Conservation (phyloP, 2,888 invertebrate genomes). For the Hypercompe scribonia region DNA sequence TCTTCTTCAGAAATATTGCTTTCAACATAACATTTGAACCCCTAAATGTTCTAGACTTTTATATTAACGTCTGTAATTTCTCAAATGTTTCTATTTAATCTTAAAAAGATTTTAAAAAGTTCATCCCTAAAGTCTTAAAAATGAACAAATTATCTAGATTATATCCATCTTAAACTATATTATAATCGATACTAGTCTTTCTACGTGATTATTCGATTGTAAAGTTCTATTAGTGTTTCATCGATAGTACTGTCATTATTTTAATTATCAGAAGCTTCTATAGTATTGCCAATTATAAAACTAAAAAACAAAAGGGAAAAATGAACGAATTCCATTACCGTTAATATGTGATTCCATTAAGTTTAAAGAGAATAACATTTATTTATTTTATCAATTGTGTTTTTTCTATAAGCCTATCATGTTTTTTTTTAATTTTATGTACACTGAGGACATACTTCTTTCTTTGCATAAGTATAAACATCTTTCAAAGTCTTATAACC, state of each 20-base stretch:
- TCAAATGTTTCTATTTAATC: background rate
- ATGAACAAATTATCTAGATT: constrained; percentile 30
- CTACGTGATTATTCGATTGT: constrained; percentile 51
- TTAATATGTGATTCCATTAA: background rate
- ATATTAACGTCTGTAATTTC: constrained; percentile 7
- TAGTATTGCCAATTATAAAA: background rate
- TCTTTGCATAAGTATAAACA: no score
- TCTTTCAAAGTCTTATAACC: no score
- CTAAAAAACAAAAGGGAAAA: no score
- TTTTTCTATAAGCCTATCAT: background rate
- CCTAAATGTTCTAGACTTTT: constrained; percentile 6
- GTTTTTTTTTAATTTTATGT: background rate
- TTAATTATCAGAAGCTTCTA: constrained; percentile 16
- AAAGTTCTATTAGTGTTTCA: constrained; percentile 40
- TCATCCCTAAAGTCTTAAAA: constrained; percentile 20
- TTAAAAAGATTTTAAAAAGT: constrained; percentile 23
- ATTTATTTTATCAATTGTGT: background rate
- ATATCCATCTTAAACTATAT: constrained; percentile 40
- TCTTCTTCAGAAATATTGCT: constrained; percentile 11
- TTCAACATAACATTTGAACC: constrained; percentile 13
- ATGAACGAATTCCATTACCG: background rate
- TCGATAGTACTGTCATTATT: constrained; percentile 42
- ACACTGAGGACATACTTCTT: background rate
- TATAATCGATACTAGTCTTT: constrained; percentile 49
- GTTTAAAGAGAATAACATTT: background rate